Base-by-base conservation (phyloP, 2,797 vertebrate species). In the Hozukius guyotensis region DNA sequence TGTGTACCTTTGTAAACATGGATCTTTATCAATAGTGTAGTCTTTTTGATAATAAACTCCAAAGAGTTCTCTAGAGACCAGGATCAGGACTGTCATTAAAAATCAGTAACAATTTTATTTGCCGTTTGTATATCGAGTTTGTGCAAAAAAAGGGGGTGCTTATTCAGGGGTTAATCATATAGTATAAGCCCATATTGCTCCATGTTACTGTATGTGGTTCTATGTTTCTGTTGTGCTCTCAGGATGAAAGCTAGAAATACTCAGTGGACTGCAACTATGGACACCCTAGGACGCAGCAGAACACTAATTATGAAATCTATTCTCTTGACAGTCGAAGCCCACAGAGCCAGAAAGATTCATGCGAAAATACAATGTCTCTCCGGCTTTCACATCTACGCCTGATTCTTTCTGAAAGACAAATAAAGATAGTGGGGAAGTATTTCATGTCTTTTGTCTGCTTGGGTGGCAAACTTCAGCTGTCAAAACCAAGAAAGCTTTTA, bases 391-490 rank as follows among this genome's bases (percentile, higher is more conserved):
- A 42, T 81, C 72, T 22, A 38, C 1, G 20, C 24, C 24, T 6
- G 22, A 60, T 53, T 84, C 57, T 52, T 27, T 59, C 6, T 38
- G 16, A 59, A 78, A 81, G 57, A 18, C 49, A 71, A 76, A 79
- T 56, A 77, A 81, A 84, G 74, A 82, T 31, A 66, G 34, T 16
- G 29, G 22, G 8, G 0, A 16, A 85, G 42, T 42, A 55, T 70
- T 78, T 71, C 49, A 38, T 59, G 60, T 68, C 52, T 78, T 78
- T 77, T 55, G 72, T 83, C 86, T 74, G 34, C 86, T 24, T 90
- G 88, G 86, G 89, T 88, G 88, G 89, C 66, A 69, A 34, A 76
- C 76, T 71, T 81, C 68, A 88, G 77, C 68, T 72, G 78, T 86
- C 79, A 73, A 81, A 89, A 78, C 67, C 27, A 24, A 68, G 75